phyloP scores from a whole-genome alignment of 2,888 invertebrate genomes.

The Tipula unca region DNA sequence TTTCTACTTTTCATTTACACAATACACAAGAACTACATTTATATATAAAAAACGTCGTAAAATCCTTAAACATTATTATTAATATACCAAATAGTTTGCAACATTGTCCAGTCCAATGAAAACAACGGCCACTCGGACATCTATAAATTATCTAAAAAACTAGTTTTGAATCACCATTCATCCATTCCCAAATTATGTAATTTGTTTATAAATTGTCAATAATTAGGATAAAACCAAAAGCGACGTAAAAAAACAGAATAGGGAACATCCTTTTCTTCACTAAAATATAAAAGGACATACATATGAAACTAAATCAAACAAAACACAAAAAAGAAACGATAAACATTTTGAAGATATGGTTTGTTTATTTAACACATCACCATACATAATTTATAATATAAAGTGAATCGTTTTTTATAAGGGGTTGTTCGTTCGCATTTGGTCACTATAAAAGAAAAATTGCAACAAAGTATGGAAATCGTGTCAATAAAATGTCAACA shows the following conservation, averaged over 20 bases:
- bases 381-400: not conserved
- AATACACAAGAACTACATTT: not conserved
- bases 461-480: not conserved
- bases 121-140: not conserved
- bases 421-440: not conserved
- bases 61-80: not conserved
- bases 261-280: not conserved
- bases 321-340: not conserved
- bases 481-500: not conserved
- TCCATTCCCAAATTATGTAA: not conserved
- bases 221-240: not conserved
- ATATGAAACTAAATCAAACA: not conserved
- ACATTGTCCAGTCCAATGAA: not conserved
- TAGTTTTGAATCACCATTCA: not conserved
- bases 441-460: not conserved
- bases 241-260: not conserved
- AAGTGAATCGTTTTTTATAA: not conserved
- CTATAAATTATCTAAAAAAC: not conserved
- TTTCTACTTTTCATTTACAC: not conserved
- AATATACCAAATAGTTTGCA: not conserved
- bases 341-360: not conserved
- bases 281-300: not conserved
- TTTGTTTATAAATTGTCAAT: conserved; percentile 8
- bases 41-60: not conserved
- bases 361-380: conserved; percentile 14